Percentiles rank a stretch among this genome's conserved stretches.
These are phyloP conservation scores for Belonocnema kinseyi DNA, from an alignment of 1,140 invertebrate species.

Conservation along the genomic window DNA sequence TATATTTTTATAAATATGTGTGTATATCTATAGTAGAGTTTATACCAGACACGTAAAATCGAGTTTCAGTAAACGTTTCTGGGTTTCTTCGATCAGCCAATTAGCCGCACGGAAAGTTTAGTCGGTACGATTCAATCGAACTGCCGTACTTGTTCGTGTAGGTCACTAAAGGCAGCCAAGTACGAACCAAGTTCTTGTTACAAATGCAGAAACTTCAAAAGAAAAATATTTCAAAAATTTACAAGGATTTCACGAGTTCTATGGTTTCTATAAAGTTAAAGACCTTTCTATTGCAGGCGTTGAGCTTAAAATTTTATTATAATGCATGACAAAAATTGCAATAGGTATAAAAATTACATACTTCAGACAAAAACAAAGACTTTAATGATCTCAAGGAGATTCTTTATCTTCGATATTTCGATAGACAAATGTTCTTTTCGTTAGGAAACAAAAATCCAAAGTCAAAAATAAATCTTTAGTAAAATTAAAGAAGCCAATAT, in stretches of 20 bases:
- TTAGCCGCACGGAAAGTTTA: conserved; percentile 19
- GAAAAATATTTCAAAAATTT: conserved; percentile 9
- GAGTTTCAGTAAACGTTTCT: conserved; percentile 15
- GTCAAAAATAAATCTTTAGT: no score
- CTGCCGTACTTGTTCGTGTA: background rate
- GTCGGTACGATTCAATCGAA: conserved; percentile 19
- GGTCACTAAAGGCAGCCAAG: conserved; percentile 11
- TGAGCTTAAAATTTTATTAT: background rate
- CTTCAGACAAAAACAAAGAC: no score
- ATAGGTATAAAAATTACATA: no score
- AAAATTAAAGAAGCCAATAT: no score
- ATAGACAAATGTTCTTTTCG: no score
- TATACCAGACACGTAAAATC: background rate
- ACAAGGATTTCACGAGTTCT: background rate
- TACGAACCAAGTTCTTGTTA: background rate
- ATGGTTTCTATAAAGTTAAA: background rate
- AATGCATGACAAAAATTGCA: background rate
- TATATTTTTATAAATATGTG: no score
- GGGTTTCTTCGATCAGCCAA: conserved; percentile 20
- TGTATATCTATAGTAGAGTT: no score
- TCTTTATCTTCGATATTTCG: no score
- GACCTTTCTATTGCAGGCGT: background rate
- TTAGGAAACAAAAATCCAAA: no score
- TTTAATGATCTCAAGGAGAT: no score
- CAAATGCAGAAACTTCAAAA: background rate